phyloP scores from a whole-genome alignment of 2,113 vertebrate genomes.

The Sardina pilchardus region DNA sequence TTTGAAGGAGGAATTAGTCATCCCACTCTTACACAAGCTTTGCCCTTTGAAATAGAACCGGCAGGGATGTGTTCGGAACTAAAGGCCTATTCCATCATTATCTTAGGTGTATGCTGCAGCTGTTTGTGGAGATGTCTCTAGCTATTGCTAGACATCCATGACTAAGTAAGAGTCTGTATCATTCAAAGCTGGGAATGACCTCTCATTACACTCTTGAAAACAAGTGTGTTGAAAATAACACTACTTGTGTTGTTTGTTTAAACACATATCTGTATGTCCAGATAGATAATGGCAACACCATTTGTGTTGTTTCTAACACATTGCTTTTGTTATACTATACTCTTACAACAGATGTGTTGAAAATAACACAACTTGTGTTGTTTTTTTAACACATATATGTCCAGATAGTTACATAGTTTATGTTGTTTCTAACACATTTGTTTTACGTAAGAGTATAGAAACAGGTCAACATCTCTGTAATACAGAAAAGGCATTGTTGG shows the following conservation, averaged over 20 bases:
- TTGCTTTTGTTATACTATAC: no score
- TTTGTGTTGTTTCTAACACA: no score
- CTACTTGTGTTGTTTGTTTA: no score
- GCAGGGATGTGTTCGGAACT: background rate
- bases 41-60: slow-evolving; percentile 14
- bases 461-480: background rate
- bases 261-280: no score
- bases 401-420: no score
- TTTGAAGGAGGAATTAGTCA: slow-evolving; percentile 18
- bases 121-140: background rate
- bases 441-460: background rate
- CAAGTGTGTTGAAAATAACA: no score
- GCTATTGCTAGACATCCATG: background rate
- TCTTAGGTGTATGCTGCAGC: background rate
- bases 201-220: background rate
- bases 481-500: background rate
- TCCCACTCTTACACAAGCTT: slow-evolving; percentile 7
- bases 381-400: no score
- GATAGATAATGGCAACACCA: no score
- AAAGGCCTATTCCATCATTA: background rate
- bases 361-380: no score
- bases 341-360: no score
- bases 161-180: slow-evolving; percentile 1
- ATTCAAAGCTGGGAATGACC: background rate
- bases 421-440: no score